phyloP scores from a whole-genome alignment of 1,140 invertebrate genomes.

The Drosophila tristis region DNA sequence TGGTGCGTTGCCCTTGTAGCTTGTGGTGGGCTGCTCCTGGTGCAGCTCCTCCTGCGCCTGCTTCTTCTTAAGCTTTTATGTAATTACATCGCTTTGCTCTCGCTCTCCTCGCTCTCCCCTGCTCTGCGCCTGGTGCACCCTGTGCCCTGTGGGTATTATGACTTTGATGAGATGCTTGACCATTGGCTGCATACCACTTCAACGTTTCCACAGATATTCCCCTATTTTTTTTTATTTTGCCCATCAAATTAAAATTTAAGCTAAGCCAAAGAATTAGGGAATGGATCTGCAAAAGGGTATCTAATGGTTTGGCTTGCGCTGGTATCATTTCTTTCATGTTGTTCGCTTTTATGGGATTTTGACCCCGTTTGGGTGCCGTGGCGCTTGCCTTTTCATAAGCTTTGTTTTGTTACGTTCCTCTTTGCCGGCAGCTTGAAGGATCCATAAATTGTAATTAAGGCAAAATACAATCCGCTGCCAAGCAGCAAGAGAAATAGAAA shows the following conservation, averaged over 20 bases:
- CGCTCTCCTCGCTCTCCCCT: background rate
- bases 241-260: too few species aligned
- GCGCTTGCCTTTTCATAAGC: slow-evolving; percentile 46
- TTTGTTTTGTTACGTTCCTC: slow-evolving; percentile 30
- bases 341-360: slow-evolving; percentile 35
- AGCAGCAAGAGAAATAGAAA: background rate
- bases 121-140: background rate
- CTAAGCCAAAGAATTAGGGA: too few species aligned
- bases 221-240: too few species aligned
- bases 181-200: too few species aligned
- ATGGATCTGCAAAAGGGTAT: too few species aligned
- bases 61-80: slow-evolving; percentile 50
- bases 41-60: background rate
- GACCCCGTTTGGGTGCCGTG: slow-evolving; percentile 32
- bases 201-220: too few species aligned
- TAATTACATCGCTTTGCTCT: slow-evolving; percentile 59
- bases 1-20: slow-evolving; percentile 54
- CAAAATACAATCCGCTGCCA: slow-evolving; percentile 34
- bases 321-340: slow-evolving; percentile 1
- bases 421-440: slow-evolving; percentile 56
- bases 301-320: too few species aligned
- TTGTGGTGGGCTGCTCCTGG: background rate
- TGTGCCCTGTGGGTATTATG: too few species aligned
- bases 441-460: slow-evolving; percentile 79
- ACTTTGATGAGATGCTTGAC: too few species aligned